Base-by-base conservation (phyloP, 2,797 vertebrate genomes). In the Rhinella marina region DNA sequence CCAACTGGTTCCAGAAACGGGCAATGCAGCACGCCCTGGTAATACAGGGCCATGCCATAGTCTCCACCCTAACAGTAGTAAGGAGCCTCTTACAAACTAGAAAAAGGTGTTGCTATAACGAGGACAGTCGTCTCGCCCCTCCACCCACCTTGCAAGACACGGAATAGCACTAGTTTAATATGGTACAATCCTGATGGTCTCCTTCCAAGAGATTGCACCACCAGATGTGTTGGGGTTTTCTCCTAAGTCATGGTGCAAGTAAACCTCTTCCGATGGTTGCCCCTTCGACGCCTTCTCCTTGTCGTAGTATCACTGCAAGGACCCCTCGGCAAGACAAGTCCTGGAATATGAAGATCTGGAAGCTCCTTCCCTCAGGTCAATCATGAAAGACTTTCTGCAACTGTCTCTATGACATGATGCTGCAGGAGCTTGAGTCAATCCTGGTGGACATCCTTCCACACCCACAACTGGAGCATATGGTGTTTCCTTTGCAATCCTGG, bases 31-130 rank as follows among this genome's bases (percentile, higher is more conserved):
- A 99, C 70, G 97, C 98, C 94, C 98, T 95, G 93, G 96, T 97
- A 92, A 99, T 99, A 92, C 98, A 99, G 90, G 98, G 98, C 98
- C 98, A 99, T 91, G 98, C 98, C 98, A 99, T 99, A 92, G 72
- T 93, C 76, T 75, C 88, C 90, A n/a, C 68, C 80, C 19, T 25
- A 0, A 10, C 10, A 79, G 73, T n/a, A 29, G 77, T 11, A 41
- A 19, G 79, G 82, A 27, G 19, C 73, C n/a, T 52, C 41, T 79
- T 16, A 14, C 52, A 27, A 84, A 85, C 66, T 52, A 48, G 78
- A 32, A 77, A 75, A 87, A 77, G 41, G 25, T 82, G 62, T 68
- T 52, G 62, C 61, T 83, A 83, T 14, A 61, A 76, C 12, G 23
- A 82, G 64, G 27, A 50, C 32, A 5, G 72, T 86, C 16, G 62